phyloP scores from a whole-genome alignment of 2,797 vertebrate species.

The Hephaestus fuliginosus region DNA sequence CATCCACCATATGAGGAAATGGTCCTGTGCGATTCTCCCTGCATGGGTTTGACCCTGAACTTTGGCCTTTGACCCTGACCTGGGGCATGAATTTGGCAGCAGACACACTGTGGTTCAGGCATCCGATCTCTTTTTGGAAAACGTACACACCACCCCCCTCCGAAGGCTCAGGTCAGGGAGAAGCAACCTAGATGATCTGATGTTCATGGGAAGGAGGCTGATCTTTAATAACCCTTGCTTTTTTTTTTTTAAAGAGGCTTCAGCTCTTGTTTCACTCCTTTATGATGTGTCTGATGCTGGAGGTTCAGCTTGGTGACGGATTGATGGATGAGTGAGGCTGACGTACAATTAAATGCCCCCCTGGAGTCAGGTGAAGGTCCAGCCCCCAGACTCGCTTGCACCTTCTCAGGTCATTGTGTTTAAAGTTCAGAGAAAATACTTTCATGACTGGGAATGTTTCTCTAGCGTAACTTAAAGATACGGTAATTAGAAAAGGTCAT shows the following conservation, averaged over 20 bases:
- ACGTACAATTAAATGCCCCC: conserved; percentile 46
- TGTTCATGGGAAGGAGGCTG: conserved; percentile 8
- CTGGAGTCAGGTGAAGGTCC: conserved; percentile 76
- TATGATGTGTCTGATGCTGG: conserved; percentile 36
- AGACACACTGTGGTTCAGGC: conserved; percentile 36
- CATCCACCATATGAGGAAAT: conserved; percentile 44
- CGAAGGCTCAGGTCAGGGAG: conserved; percentile 44
- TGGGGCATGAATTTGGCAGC: conserved; percentile 24
- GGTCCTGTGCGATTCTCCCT: background rate
- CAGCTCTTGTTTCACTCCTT: conserved; percentile 35
- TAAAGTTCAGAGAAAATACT: conserved; percentile 16
- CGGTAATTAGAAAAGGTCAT: background rate
- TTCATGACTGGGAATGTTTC: conserved; percentile 11
- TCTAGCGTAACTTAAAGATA: background rate
- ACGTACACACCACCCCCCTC: conserved; percentile 4
- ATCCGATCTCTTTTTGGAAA: conserved; percentile 52
- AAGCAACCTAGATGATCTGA: conserved; percentile 33
- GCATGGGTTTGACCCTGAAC: conserved; percentile 37
- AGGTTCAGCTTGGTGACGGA: conserved; percentile 41
- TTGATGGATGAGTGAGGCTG: conserved; percentile 46
- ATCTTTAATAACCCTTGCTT: conserved; percentile 12
- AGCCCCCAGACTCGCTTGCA: conserved; percentile 68
- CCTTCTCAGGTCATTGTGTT: conserved; percentile 79
- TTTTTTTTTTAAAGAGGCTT: conserved; percentile 1
- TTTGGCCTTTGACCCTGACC: conserved; percentile 58